Evolutionary conservation across 2,888 invertebrate genomes (phyloP).

Genomic region (Actias luna): DNA sequence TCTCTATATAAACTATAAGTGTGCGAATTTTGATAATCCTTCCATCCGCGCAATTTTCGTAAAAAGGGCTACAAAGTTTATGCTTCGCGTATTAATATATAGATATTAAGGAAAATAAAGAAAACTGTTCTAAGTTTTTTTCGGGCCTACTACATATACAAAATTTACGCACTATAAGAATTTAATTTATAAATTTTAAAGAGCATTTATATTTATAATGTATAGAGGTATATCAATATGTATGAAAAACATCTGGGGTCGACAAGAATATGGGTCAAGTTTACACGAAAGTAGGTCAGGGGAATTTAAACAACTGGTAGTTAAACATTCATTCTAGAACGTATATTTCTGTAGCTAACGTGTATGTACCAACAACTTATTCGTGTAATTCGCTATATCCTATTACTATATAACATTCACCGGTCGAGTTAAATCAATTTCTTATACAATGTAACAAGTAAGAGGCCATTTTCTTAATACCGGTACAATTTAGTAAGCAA

Average conservation of each 20-base stretch:
- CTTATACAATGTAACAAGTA: neutral
- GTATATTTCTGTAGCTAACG: slow-evolving; percentile 52
- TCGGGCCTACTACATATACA: no score
- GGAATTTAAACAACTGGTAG: slow-evolving; percentile 58
- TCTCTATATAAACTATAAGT: no score
- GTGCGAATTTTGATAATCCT: no score
- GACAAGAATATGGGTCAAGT: slow-evolving; percentile 67
- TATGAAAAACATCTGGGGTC: slow-evolving; percentile 42
- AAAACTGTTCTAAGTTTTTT: no score
- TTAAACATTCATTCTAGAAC: slow-evolving; percentile 51
- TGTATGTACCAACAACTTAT: neutral
- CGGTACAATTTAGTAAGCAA: neutral
- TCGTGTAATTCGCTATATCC: slow-evolving; percentile 3
- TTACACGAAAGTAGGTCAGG: slow-evolving; percentile 68
- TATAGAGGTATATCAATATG: slow-evolving; percentile 11
- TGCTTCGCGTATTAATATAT: no score
- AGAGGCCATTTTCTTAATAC: neutral
- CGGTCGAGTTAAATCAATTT: neutral
- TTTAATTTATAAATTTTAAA: no score
- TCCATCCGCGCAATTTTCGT: no score
- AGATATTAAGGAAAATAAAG: no score
- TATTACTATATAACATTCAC: slow-evolving; percentile 1
- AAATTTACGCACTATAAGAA: no score
- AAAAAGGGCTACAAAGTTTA: no score
- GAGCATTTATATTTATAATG: neutral